phyloP scores from a whole-genome alignment of 1,140 invertebrate genomes.

The Camponotus floridanus region DNA sequence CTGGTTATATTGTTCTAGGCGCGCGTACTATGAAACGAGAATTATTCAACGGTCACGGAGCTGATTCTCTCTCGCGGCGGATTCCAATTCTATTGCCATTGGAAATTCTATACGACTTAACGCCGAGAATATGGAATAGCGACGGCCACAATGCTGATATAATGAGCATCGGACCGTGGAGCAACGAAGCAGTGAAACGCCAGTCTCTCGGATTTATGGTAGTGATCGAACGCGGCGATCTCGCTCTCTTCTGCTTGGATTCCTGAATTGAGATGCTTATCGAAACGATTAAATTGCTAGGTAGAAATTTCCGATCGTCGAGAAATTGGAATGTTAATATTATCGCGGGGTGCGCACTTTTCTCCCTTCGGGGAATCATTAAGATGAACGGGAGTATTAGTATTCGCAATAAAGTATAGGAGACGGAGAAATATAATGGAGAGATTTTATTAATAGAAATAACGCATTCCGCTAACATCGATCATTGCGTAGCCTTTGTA shows the following conservation, averaged over 20 bases:
- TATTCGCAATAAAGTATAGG: neutral
- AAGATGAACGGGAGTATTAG: neutral
- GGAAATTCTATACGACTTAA: constrained; percentile 44
- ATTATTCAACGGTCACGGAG: constrained; percentile 33
- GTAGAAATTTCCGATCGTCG: neutral
- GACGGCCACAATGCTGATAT: constrained; percentile 10
- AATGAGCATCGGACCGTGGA: constrained; percentile 30
- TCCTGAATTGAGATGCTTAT: constrained; percentile 1
- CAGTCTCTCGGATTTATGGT: constrained; percentile 15
- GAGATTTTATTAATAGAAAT: neutral
- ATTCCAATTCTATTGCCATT: constrained; percentile 40
- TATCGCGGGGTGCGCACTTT: neutral
- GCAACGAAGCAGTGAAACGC: constrained; percentile 2
- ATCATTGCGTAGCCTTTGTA: neutral
- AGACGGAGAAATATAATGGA: neutral
- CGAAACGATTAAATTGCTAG: constrained; percentile 3
- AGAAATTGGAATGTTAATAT: constrained; percentile 38
- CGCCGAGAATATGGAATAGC: constrained; percentile 47
- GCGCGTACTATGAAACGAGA: constrained; percentile 17
- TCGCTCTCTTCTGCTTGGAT: neutral
- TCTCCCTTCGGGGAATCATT: constrained; percentile 22
- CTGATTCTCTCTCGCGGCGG: neutral
- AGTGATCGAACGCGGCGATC: neutral
- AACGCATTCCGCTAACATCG: neutral
- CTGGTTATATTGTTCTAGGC: neutral